Evolutionary conservation across 1,140 invertebrate species (phyloP).

Genomic region (Rhagoletis pomonella): DNA sequence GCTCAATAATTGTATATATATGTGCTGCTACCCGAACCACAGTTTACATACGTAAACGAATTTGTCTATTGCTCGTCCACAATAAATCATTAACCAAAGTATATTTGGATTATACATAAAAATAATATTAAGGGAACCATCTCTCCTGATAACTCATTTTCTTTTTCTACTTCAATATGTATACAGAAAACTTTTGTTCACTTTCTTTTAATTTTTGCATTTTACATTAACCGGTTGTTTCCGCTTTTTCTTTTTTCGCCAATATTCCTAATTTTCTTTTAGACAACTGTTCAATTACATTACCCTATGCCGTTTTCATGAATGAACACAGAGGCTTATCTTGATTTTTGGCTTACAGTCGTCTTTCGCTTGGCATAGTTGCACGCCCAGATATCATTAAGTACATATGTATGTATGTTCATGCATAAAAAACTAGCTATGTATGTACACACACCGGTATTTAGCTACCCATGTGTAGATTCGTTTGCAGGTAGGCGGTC

Average conservation of each 20-base stretch:
- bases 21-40: too few species aligned
- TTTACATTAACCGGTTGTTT: not conserved
- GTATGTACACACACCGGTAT: too few species aligned
- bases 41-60: too few species aligned
- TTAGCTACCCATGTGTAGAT: not conserved
- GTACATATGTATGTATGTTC: not conserved
- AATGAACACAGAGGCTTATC: constrained; percentile 14
- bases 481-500: not conserved
- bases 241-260: not conserved
- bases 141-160: not conserved
- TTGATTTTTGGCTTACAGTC: not conserved
- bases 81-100: not conserved
- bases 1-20: too few species aligned
- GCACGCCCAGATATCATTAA: not conserved
- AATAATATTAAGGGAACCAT: not conserved
- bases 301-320: not conserved
- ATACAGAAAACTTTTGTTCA: not conserved
- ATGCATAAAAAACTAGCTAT: too few species aligned
- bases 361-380: not conserved
- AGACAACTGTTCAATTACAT: not conserved
- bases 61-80: too few species aligned
- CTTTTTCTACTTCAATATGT: not conserved
- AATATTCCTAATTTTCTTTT: constrained; percentile 16
- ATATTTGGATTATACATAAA: not conserved
- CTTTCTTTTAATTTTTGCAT: not conserved